Percentiles rank a stretch among this genome's conserved stretches.
These are phyloP conservation scores for Heliocidaris tuberculata DNA, from an alignment of 35 echinoderm and acorn worm genomes.

Conservation along the genomic window DNA sequence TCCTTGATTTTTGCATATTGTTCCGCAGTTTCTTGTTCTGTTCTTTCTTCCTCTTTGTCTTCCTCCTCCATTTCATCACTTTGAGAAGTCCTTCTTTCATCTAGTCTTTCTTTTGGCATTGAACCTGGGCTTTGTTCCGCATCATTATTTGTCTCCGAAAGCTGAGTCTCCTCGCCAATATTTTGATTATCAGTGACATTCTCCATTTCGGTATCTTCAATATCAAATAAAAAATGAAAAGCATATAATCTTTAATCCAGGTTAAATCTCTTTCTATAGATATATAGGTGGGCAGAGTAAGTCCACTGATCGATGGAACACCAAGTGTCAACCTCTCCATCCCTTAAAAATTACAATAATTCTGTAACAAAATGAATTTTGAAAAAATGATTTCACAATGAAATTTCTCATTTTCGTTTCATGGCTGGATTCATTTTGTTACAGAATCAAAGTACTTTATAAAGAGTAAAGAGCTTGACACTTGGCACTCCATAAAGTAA, in stretches of 20 bases:
- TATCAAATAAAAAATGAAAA: neutral
- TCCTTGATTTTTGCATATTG: neutral
- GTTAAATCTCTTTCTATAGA: too few relatives aligned
- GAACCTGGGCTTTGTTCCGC: neutral
- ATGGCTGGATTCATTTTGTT: neutral
- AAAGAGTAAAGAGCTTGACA: too few relatives aligned
- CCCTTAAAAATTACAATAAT: too few relatives aligned
- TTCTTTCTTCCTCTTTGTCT: constrained; percentile 11
- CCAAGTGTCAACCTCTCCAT: too few relatives aligned
- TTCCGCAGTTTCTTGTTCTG: neutral
- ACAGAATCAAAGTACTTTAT: too few relatives aligned
- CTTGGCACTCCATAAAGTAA: too few relatives aligned
- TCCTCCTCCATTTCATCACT: constrained; percentile 25
- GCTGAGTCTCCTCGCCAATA: neutral
- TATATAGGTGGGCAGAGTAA: too few relatives aligned
- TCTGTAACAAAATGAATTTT: too few relatives aligned
- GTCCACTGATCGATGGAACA: too few relatives aligned
- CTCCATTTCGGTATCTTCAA: neutral
- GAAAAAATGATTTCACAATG: too few relatives aligned
- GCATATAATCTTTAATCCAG: neutral
- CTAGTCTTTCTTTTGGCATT: neutral
- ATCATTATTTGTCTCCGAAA: neutral
- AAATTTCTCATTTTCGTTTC: too few relatives aligned
- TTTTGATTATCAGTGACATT: neutral
- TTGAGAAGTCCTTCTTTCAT: neutral